phyloP scores from a whole-genome alignment of 2,888 invertebrate genomes.

The Fissipunctia ypsillon region DNA sequence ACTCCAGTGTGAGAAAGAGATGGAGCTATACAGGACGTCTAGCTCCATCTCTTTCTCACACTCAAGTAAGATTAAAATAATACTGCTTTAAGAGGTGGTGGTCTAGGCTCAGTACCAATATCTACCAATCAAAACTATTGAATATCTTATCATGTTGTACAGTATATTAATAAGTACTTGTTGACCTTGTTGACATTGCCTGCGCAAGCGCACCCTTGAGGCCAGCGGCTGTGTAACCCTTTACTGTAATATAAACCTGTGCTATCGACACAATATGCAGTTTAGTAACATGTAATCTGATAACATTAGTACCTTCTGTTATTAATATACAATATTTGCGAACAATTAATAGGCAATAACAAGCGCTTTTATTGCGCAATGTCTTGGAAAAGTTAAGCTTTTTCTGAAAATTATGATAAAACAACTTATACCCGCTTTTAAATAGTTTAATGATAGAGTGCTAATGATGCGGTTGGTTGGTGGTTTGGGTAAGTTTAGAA shows the following conservation, averaged over 20 bases:
- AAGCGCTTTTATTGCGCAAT: background rate
- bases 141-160: conserved; percentile 4
- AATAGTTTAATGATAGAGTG: background rate
- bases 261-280: background rate
- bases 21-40: no score
- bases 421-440: background rate
- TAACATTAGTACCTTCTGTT: conserved; percentile 12
- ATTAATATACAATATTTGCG: background rate
- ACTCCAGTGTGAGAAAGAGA: no score
- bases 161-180: conserved; percentile 34
- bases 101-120: no score
- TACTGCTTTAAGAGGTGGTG: no score
- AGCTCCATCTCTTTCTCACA: no score
- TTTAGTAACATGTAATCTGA: conserved; percentile 8
- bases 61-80: no score
- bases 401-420: background rate
- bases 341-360: background rate
- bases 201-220: conserved; percentile 60
- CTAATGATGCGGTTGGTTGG: conserved; percentile 27
- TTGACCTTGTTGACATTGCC: conserved; percentile 69
- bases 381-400: background rate
- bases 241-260: conserved; percentile 50
- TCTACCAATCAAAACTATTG: background rate
- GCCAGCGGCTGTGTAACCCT: conserved; percentile 57
- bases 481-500: conserved; percentile 25